Evolutionary conservation across 2,797 vertebrate genomes (phyloP).

Genomic region (Meda fulgida): DNA sequence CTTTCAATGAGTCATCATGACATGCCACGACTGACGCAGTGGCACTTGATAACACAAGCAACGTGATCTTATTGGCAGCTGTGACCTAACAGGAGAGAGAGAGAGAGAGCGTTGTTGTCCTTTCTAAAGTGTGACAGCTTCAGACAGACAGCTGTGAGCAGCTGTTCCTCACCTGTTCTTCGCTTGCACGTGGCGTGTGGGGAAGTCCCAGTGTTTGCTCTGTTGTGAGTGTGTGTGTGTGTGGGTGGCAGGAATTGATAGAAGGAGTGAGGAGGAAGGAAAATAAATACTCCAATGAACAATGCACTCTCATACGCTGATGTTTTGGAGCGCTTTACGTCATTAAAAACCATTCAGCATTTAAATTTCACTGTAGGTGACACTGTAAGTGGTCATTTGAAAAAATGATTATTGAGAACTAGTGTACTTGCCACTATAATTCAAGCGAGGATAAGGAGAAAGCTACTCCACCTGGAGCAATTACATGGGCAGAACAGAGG

Average conservation of each 20-base stretch:
- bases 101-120: constrained; percentile 52
- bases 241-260: constrained; percentile 41
- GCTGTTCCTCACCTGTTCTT: constrained; percentile 71
- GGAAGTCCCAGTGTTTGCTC: constrained; percentile 57
- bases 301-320: constrained; percentile 11
- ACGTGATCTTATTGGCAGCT: constrained; percentile 69
- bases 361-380: constrained; percentile 36
- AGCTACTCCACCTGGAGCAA: neutral
- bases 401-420: neutral
- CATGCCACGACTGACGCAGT: constrained; percentile 40
- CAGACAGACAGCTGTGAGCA: constrained; percentile 73
- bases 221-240: neutral
- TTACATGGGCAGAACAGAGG: neutral
- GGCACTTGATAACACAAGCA: constrained; percentile 46
- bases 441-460: neutral
- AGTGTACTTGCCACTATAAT: neutral
- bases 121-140: constrained; percentile 63
- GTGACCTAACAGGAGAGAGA: constrained; percentile 49
- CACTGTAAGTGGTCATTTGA: constrained; percentile 21
- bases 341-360: constrained; percentile 54
- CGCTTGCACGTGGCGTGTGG: constrained; percentile 70
- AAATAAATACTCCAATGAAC: constrained; percentile 20
- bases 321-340: constrained; percentile 40
- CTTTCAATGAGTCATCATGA: constrained; percentile 60
- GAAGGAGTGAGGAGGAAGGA: neutral